A percentile compares a stretch with the other conserved stretches of the same genome.
Evolutionary conservation across 2,888 invertebrate species (phyloP).

Genomic region (Deroplatys truncata): DNA sequence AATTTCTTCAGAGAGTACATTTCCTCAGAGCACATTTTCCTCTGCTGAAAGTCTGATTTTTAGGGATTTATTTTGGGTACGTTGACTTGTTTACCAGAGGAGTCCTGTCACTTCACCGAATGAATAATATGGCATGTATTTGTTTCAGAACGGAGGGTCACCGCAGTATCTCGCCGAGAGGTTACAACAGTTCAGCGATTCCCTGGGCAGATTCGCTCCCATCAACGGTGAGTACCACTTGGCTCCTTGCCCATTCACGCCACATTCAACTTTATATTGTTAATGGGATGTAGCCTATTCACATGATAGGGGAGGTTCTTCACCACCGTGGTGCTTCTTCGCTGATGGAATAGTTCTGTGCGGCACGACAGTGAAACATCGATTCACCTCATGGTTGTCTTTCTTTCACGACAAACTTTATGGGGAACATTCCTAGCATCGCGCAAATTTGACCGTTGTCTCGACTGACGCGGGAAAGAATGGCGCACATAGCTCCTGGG

Average conservation of each 20-base stretch:
- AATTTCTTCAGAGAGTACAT: no score
- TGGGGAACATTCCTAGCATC: background rate
- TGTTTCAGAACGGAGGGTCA: slow-evolving; percentile 12
- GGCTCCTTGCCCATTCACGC: background rate
- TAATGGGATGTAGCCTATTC: background rate
- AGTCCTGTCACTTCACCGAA: background rate
- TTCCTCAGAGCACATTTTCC: no score
- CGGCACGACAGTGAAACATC: background rate
- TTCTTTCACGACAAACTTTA: background rate
- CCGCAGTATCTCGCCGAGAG: slow-evolving; percentile 4
- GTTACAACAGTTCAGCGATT: slow-evolving; percentile 7
- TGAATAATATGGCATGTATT: background rate
- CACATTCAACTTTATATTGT: slow-evolving; percentile 3
- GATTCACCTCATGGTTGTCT: background rate
- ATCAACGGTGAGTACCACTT: slow-evolving; percentile 10
- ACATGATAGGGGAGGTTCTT: background rate
- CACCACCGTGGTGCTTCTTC: background rate
- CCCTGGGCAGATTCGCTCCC: slow-evolving; percentile 5
- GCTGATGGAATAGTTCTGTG: background rate
- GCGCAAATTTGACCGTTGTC: background rate
- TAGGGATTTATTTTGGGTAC: no score
- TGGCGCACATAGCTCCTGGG: no score
- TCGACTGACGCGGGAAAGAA: background rate
- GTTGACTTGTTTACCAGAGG: background rate
- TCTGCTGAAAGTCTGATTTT: no score